Percentiles rank a stretch among this genome's conserved stretches.
phyloP scores from a whole-genome alignment of 2,888 invertebrate genomes.

The Smittia aterrima region DNA sequence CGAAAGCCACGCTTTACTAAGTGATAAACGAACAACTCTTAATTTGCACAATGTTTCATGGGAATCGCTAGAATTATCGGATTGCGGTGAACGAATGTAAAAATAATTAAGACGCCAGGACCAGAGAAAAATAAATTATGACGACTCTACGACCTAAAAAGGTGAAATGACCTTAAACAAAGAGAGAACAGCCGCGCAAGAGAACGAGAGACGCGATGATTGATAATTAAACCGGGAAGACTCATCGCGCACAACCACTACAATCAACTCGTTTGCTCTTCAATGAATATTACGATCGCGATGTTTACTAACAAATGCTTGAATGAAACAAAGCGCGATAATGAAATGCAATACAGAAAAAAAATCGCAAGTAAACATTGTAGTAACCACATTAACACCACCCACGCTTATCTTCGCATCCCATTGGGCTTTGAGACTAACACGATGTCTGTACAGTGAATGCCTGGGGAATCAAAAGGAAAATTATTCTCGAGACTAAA shows the following conservation, averaged over 20 bases:
- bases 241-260: neutral
- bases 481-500: neutral
- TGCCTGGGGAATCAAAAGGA: neutral
- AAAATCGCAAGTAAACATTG: neutral
- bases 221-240: neutral
- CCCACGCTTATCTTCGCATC: conserved; percentile 24
- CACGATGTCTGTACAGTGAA: neutral
- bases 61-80: neutral
- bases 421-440: neutral
- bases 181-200: neutral
- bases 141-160: neutral
- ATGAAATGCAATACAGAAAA: neutral
- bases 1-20: too few species aligned
- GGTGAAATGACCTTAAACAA: conserved; percentile 22
- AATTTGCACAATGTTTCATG: conserved; percentile 10
- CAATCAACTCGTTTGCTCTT: neutral
- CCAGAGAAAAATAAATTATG: neutral
- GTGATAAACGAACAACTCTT: too few species aligned
- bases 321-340: conserved; percentile 9
- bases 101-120: conserved; percentile 3
- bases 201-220: neutral
- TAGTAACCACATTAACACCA: conserved; percentile 4
- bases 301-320: conserved; percentile 13
- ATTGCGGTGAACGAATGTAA: neutral
- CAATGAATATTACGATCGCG: neutral